Evolutionary conservation across 2,797 vertebrate genomes (phyloP).

Genomic region (Coilia nasus): DNA sequence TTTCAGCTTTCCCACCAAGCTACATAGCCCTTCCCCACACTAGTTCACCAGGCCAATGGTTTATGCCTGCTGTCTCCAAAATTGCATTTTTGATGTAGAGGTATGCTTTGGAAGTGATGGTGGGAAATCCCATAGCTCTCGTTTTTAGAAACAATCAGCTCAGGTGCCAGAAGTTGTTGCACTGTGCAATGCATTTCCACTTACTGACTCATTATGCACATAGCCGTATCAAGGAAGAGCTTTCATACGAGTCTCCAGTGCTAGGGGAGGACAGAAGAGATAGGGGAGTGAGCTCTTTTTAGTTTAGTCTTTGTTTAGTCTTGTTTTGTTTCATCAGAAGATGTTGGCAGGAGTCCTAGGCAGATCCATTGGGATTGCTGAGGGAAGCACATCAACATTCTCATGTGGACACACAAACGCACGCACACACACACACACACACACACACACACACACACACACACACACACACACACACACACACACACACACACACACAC

Average conservation of each 20-base stretch:
- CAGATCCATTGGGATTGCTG: conserved; percentile 10
- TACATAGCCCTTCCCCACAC: too few relatives aligned
- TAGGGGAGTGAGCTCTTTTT: neutral
- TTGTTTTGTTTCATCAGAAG: neutral
- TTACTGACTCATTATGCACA: neutral
- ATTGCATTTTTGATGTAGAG: neutral
- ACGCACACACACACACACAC: too few relatives aligned
- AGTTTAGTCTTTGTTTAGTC: neutral
- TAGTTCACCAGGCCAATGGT: neutral
- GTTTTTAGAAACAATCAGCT: neutral
- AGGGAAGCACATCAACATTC: neutral
- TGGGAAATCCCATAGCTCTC: neutral
- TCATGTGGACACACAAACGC: neutral
- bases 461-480: too few relatives aligned
- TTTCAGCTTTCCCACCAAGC: too few relatives aligned
- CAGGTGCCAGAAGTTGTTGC: neutral
- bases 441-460: too few relatives aligned
- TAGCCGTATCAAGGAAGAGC: neutral
- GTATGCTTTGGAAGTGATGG: neutral
- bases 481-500: too few relatives aligned
- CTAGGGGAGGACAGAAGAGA: neutral
- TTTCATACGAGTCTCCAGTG: conserved; percentile 1
- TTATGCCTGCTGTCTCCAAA: neutral
- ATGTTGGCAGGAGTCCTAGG: conserved; percentile 2
- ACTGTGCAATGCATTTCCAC: neutral